phyloP scores from a whole-genome alignment of 2,797 vertebrate genomes.

The Notolabrus celidotus region DNA sequence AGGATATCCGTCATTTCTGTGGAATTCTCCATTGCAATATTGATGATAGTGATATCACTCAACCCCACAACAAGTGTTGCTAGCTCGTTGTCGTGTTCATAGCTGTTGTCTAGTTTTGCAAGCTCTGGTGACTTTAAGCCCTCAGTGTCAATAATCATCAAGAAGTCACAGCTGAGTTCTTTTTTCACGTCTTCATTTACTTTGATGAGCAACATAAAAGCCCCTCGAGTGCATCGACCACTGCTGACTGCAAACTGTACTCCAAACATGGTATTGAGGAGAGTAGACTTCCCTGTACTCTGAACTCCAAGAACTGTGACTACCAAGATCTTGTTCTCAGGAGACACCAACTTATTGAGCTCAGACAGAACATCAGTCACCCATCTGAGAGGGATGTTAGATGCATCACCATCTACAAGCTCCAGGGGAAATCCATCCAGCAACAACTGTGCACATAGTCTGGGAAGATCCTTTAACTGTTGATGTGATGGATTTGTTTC shows the following conservation, averaged over 20 bases:
- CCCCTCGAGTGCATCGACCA: conserved; percentile 82
- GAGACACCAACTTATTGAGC: conserved; percentile 77
- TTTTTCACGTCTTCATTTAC: conserved; percentile 42
- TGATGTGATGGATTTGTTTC: conserved; percentile 32
- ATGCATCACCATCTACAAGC: no score
- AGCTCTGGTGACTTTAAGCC: no score
- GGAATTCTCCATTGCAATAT: conserved; percentile 66
- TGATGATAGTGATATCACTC: conserved; percentile 82
- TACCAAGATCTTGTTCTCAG: conserved; percentile 77
- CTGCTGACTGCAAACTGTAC: conserved; percentile 88
- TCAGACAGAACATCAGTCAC: conserved; percentile 80
- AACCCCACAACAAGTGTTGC: conserved; percentile 82
- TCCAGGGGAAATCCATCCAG: conserved; percentile 74
- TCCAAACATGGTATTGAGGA: conserved; percentile 85
- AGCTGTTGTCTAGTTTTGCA: no score
- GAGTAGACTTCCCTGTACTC: conserved; percentile 83
- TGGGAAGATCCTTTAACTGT: conserved; percentile 80
- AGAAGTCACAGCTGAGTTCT: no score
- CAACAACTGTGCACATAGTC: conserved; percentile 80
- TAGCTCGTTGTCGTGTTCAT: conserved; percentile 81
- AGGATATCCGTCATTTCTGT: no score
- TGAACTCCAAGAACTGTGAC: conserved; percentile 84
- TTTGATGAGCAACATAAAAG: conserved; percentile 80
- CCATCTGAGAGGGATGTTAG: conserved; percentile 83
- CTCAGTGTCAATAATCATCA: no score